Evolutionary conservation across 2,797 vertebrate genomes (phyloP), one percentile per base, ranked within the genome.

Genomic region (Intellagama lesueurii): DNA sequence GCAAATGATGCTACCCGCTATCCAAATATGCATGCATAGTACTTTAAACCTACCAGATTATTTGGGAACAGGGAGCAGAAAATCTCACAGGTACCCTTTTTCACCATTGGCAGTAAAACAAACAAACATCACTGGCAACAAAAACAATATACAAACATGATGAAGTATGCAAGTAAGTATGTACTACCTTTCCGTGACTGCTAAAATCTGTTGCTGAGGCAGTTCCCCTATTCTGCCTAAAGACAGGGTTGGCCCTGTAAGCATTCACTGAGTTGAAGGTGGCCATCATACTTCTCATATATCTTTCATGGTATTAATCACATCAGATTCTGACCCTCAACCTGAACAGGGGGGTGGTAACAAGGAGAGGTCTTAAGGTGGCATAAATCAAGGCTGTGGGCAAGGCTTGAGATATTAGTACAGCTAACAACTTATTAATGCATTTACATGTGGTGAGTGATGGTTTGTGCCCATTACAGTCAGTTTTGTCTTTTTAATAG

Each of bases 401-500:
- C 40, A 76, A 83, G 56, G 22, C 28, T 66, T 72, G n/a, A 40
- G 28, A 83, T 0, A 40, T 8, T 64, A 35, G 1, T 35, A 1
- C 8, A 49, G 52, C 16, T 90, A 69, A 83, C 92, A 90, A 28
- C 47, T 5, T 7, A 9, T 7, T 14, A 40, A 83, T 73, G 52
- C 22, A 28, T 30, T 30, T 56, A 35, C 11, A 24, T 78, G 52
- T 82, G 87, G 87, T 80, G 87, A 81, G 44, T 73, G 85, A 86
- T 56, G 56, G 24, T 16, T 77, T 86, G 28, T 86, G 77, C 17
- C 14, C 73, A 66, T 40, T 68, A 84, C 70, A 88, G 24, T 87
- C 79, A 40, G 19, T 26, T 87, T 44, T 40, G 35, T 69, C 70
- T 76, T 81, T 68, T 17, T 93, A 94, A 91, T 87, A 92, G 90